Evolutionary conservation across 1,140 invertebrate genomes (phyloP), one percentile per base, ranked within the genome.

Genomic region (Acyrthosiphon pisum): DNA sequence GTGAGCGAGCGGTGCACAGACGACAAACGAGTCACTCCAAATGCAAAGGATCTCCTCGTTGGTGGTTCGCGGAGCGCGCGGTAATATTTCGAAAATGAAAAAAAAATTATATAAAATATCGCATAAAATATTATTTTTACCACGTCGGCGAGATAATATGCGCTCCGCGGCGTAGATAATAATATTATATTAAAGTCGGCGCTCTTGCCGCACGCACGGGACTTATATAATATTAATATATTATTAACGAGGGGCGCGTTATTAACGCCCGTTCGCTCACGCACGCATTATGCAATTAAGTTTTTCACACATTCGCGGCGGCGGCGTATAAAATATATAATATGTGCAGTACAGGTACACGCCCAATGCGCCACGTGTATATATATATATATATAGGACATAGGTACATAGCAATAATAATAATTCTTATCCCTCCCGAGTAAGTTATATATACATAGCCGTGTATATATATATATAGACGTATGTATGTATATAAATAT

Each of bases 211-310:
- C 26, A 30, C 56, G 9, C 56, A 60, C 56, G 26, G 56, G 37
- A 83, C 81, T 35, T 83, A 35, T 81, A 83, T 26, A 9, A 41
- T 83, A 83, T 83, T 83, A 37, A 83, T 84, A 68, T 68, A 68
- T 68, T 68, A 26, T 84, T 84, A 84, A 84, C 83, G 35, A 84
- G 83, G 83, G 83, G 83, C 83, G 83, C 35, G 83, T 84, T 81
- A 81, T 37, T 84, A 26, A 41, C 35, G 37, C 22, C 37, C 37
- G 83, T 44, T 84, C 23, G 37, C n/a, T 35, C 76, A 8, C 35
- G 76, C 76, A 81, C 35, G 83, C 83, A 37, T 41, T 84, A 41
- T 37, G 37, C 83, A 37, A 41, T 84, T 41, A 84, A 84, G 83
- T 84, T 41, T 84, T 41, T 84, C 76, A 37, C 76, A 37, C 76